A percentile compares a stretch with the other conserved stretches of the same genome.
Evolutionary conservation across 2,888 invertebrate genomes (phyloP).

Genomic region (Villa cingulata): DNA sequence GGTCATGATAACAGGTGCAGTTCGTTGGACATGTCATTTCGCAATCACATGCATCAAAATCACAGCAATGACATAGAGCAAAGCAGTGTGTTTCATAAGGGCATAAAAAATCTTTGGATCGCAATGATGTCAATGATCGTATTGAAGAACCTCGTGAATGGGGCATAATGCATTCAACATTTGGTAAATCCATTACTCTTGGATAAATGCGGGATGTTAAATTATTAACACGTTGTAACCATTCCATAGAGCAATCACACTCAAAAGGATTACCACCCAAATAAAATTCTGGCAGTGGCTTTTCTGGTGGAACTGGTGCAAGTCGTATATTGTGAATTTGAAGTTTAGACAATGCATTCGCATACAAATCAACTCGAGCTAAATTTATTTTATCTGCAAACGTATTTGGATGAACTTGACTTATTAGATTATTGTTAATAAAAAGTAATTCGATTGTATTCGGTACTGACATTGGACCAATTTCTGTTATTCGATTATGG

Average conservation of each 20-base stretch:
- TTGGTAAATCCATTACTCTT: conserved; percentile 76
- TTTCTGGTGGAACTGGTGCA: conserved; percentile 48
- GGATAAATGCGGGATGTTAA: conserved; percentile 76
- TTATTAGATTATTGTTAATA: conserved; percentile 78
- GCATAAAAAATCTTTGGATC: conserved; percentile 81
- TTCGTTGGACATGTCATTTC: conserved; percentile 92
- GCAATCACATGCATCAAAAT: conserved; percentile 92
- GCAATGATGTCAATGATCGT: conserved; percentile 61
- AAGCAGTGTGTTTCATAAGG: conserved; percentile 89
- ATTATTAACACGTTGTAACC: conserved; percentile 81
- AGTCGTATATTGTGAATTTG: conserved; percentile 69
- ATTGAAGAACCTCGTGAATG: conserved; percentile 72
- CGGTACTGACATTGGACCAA: conserved; percentile 70
- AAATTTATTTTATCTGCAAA: conserved; percentile 74
- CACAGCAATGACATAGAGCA: conserved; percentile 89
- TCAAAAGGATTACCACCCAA: conserved; percentile 87
- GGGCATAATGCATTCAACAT: conserved; percentile 77
- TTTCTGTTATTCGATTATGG: conserved; percentile 72
- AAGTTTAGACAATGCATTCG: conserved; percentile 70
- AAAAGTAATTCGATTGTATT: conserved; percentile 77
- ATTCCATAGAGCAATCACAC: conserved; percentile 93
- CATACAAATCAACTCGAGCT: conserved; percentile 79
- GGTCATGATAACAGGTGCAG: conserved; percentile 90
- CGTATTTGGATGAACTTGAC: conserved; percentile 67
- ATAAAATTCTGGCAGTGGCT: conserved; percentile 74